These are phyloP conservation scores for Cantharis rufa DNA, from an alignment of 2,888 invertebrate species.

Conservation along the genomic window DNA sequence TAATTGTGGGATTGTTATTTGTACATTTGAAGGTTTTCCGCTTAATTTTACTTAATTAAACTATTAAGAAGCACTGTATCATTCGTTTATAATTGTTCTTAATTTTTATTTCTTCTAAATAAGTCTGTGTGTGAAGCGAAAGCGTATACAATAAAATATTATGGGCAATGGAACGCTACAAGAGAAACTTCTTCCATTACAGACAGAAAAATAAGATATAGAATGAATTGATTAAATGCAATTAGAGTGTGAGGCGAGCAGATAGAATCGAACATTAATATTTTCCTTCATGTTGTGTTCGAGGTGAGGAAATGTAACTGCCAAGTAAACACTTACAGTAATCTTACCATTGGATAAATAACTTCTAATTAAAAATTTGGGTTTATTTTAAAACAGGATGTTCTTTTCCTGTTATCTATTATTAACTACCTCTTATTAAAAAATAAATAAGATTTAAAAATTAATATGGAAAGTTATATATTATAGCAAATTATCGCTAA, in stretches of 20 bases:
- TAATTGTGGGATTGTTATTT: not conserved
- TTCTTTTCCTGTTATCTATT: constrained; percentile 1
- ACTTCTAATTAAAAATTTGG: not conserved
- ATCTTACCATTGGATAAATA: not conserved
- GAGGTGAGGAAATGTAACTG: not conserved
- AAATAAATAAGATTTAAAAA: not conserved
- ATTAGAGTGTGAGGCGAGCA: not conserved
- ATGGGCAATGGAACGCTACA: not conserved
- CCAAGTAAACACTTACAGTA: not conserved
- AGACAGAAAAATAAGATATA: not conserved
- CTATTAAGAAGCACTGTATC: not conserved
- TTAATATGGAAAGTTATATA: not conserved
- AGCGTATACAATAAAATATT: not conserved
- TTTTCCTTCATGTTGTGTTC: not conserved
- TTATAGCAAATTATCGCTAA: not conserved
- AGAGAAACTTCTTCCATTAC: not conserved
- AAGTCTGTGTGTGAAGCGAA: not conserved
- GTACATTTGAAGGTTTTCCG: not conserved
- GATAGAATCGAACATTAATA: not conserved
- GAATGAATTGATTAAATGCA: not conserved
- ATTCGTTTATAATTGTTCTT: not conserved
- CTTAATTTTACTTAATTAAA: not conserved
- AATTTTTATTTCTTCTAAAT: not conserved
- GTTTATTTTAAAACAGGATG: constrained; percentile 5
- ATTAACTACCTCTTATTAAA: not conserved